Conservation (phyloP, 1,140 invertebrate species). For the Bombus ignitus region DNA sequence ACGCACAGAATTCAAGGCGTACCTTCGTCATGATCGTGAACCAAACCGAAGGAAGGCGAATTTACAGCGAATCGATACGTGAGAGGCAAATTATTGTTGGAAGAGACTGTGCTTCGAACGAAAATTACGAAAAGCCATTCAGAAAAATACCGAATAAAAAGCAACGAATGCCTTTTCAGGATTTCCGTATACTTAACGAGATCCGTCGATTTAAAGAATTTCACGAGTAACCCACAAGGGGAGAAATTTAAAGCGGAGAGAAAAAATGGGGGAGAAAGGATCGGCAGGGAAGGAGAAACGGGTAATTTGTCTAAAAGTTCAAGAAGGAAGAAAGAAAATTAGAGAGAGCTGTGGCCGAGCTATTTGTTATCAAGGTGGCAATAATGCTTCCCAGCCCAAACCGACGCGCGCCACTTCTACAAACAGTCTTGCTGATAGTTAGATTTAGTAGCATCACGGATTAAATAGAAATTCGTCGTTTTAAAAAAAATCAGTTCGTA, state of each 20-base stretch:
- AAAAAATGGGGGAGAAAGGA: neutral
- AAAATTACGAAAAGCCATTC: neutral
- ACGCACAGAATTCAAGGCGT: neutral
- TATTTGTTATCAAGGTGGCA: conserved; percentile 55
- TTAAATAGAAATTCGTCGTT: neutral
- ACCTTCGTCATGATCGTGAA: neutral
- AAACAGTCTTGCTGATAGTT: conserved; percentile 31
- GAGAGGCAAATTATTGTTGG: neutral
- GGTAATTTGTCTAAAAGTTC: conserved; percentile 59
- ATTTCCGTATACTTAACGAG: neutral
- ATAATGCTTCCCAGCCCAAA: conserved; percentile 28
- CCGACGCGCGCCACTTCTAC: neutral
- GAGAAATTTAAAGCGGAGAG: conserved; percentile 9
- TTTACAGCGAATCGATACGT: neutral
- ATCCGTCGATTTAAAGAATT: conserved; percentile 35
- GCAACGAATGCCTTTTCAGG: neutral
- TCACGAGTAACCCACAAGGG: neutral
- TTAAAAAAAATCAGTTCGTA: neutral
- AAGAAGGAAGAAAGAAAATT: conserved; percentile 50
- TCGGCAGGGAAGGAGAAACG: too few relatives aligned
- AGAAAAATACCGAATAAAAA: neutral
- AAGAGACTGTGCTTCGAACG: neutral
- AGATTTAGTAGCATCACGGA: conserved; percentile 20
- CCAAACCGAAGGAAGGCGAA: neutral
- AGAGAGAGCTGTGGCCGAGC: conserved; percentile 31